phyloP scores from a whole-genome alignment of 92 coral and sea anemone species.

The Porites divaricata region DNA sequence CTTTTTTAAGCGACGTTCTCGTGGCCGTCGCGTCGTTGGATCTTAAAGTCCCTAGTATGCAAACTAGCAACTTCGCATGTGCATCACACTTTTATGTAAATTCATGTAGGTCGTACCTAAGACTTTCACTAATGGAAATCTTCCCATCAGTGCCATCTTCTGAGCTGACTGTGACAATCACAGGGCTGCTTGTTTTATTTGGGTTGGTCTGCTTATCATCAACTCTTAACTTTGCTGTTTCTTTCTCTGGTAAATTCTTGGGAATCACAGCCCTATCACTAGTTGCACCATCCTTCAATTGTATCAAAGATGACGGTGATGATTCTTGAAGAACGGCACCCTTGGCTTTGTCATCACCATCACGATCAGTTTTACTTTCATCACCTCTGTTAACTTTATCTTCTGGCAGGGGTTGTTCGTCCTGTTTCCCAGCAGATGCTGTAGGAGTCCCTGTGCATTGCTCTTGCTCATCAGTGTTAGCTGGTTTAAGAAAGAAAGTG shows the following conservation, averaged over 20 bases:
- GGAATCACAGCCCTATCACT: neutral
- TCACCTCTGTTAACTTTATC: neutral
- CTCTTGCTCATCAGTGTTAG: conserved; percentile 6
- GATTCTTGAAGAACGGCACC: neutral
- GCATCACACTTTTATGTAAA: too few relatives aligned
- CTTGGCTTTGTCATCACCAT: conserved; percentile 11
- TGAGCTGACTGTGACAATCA: conserved; percentile 71
- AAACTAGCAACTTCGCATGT: neutral
- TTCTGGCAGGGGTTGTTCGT: neutral
- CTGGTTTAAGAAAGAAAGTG: conserved; percentile 4
- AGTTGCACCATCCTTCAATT: conserved; percentile 15
- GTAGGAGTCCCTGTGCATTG: neutral
- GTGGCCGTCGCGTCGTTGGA: too few relatives aligned
- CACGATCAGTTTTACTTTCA: conserved; percentile 8
- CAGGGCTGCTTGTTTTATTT: conserved; percentile 54
- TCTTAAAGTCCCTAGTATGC: too few relatives aligned
- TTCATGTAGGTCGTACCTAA: conserved; percentile 67
- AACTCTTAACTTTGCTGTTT: neutral
- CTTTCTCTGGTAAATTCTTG: neutral
- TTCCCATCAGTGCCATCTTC: conserved; percentile 54
- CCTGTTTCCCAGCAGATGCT: neutral
- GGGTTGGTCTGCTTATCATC: conserved; percentile 18
- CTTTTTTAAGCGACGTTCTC: too few relatives aligned
- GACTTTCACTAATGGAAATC: conserved; percentile 86
- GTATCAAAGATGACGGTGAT: neutral